These are phyloP conservation scores for Sebastes wilsoni DNA, from an alignment of 2,797 vertebrate species.

Conservation along the genomic window DNA sequence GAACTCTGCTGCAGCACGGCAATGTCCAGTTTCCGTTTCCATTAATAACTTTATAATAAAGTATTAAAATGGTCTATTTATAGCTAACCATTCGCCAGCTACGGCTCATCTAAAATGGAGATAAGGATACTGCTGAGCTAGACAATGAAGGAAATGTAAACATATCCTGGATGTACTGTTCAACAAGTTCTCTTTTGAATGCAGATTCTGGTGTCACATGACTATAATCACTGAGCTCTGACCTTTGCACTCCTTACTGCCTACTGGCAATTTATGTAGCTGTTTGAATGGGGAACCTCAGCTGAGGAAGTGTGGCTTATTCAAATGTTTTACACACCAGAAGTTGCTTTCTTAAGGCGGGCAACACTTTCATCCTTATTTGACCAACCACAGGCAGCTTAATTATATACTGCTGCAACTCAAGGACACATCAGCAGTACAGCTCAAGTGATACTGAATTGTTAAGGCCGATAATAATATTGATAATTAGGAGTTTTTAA, in stretches of 20 bases:
- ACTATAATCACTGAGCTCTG: neutral
- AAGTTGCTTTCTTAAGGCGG: neutral
- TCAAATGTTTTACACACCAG: slow-evolving; percentile 24
- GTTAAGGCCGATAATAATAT: neutral
- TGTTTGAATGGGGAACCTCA: slow-evolving; percentile 36
- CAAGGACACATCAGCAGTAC: neutral
- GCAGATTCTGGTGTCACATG: slow-evolving; percentile 13
- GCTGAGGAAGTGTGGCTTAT: slow-evolving; percentile 50
- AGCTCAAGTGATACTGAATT: neutral
- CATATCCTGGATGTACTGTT: neutral
- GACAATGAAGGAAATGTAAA: neutral
- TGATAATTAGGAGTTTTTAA: neutral
- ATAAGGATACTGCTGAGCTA: slow-evolving; percentile 25
- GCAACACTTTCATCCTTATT: neutral
- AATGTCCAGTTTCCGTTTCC: slow-evolving; percentile 54
- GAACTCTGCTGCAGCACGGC: slow-evolving; percentile 41
- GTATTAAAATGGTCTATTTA: slow-evolving; percentile 60
- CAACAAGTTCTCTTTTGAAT: neutral
- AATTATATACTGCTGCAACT: neutral
- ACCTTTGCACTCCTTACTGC: slow-evolving; percentile 29
- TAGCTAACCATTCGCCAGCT: slow-evolving; percentile 30
- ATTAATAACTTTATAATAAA: slow-evolving; percentile 62
- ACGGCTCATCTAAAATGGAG: slow-evolving; percentile 39
- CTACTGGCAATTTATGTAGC: neutral
- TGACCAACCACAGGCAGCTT: neutral